These are phyloP conservation scores for Platygyra sinensis DNA, from an alignment of 64 coral and sea anemone species.

Conservation along the genomic window DNA sequence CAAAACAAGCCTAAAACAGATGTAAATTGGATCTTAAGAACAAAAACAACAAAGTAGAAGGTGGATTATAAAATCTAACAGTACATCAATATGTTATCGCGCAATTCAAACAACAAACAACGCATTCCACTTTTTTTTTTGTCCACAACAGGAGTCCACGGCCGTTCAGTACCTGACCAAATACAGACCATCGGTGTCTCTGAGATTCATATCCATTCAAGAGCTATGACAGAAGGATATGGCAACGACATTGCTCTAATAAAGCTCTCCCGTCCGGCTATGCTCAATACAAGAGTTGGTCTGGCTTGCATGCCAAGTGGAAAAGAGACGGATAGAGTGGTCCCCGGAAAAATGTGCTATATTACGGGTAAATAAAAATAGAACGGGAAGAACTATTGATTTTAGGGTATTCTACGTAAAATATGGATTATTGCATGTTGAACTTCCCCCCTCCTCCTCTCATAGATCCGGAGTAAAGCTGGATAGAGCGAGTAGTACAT, in stretches of 20 bases:
- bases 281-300: slow-evolving; percentile 32
- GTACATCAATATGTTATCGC: too few relatives aligned
- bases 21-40: too few relatives aligned
- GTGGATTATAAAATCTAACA: too few relatives aligned
- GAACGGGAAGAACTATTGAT: not conserved
- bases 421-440: too few relatives aligned
- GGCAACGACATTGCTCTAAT: slow-evolving; percentile 66
- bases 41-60: too few relatives aligned
- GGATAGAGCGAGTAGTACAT: too few relatives aligned
- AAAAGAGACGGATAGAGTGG: slow-evolving; percentile 1
- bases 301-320: slow-evolving; percentile 64
- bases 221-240: slow-evolving; percentile 9
- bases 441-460: too few relatives aligned
- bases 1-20: too few relatives aligned
- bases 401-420: not conserved
- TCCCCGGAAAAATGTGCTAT: slow-evolving; percentile 43
- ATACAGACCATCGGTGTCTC: slow-evolving; percentile 4
- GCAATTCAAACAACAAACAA: too few relatives aligned
- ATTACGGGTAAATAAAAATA: slow-evolving; percentile 43
- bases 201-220: slow-evolving; percentile 6
- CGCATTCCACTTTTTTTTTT: too few relatives aligned
- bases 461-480: too few relatives aligned
- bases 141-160: not conserved
- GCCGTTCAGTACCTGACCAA: not conserved
- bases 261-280: slow-evolving; percentile 48